These are phyloP conservation scores for Bos indicus DNA, from an alignment of 2,113 vertebrate species.

Conservation along the genomic window DNA sequence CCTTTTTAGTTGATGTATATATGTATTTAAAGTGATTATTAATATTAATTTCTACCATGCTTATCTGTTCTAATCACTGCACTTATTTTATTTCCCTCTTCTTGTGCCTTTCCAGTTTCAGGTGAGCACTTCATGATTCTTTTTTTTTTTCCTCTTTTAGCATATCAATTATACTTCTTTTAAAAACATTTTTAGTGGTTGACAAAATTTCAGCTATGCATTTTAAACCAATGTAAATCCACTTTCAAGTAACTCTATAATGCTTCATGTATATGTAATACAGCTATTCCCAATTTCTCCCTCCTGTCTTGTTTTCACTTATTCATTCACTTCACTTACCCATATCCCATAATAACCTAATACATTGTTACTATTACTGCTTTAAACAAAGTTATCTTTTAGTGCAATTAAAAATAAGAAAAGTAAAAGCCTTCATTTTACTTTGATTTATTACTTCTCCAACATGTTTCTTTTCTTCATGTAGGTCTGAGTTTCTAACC, in stretches of 20 bases:
- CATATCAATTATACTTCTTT: not conserved
- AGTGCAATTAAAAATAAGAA: not conserved
- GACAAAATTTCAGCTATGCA: not conserved
- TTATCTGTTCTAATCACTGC: not conserved
- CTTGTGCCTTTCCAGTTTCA: not conserved
- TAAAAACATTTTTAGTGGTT: not conserved
- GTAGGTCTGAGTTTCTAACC: not conserved
- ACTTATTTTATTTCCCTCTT: not conserved
- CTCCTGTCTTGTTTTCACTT: too few species aligned
- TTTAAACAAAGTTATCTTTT: not conserved
- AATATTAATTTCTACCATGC: not conserved
- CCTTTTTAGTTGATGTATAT: not conserved
- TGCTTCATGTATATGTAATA: not conserved
- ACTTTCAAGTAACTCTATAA: not conserved
- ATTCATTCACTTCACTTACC: not conserved
- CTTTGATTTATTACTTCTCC: not conserved
- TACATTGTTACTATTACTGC: not conserved
- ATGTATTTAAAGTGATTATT: not conserved
- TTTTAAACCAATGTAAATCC: not conserved
- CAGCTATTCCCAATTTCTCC: not conserved
- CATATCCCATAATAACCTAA: not conserved
- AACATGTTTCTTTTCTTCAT: not conserved
- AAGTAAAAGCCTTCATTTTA: not conserved
- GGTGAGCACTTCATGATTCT: not conserved
- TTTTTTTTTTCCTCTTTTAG: not conserved